Base-by-base conservation (phyloP, 2,888 invertebrate genomes). In the Rugalucina vietnamica region DNA sequence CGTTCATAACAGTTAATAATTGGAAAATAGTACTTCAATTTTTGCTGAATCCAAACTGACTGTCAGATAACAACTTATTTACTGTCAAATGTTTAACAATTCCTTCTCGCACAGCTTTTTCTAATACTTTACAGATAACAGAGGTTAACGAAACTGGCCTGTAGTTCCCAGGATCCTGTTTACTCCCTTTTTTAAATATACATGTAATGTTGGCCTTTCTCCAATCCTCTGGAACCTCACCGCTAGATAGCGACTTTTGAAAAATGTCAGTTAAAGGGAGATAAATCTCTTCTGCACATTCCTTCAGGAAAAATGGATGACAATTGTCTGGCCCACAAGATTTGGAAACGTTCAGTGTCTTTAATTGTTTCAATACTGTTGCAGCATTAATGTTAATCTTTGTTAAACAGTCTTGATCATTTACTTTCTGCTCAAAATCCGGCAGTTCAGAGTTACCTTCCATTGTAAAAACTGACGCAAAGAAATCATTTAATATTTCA, bases 121-220 rank as follows among this genome's bases (percentile, higher is more conserved):
- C 71, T 36, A 78, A 27, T 32, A 50, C 29, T 77, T 77, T 77
- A 24, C 37, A 65, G 1, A 69, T 27, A 10, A 65, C 37, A 24
- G 77, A 77, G 8, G 77, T 77, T 8, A 77, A 65, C 18, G 29
- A 39, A 21, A 77, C 43, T 27, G 77, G 77, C 29, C 78, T 32
- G 24, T 78, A 78, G 43, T 78, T 78, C 32, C 71, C 71, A 50
- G 71, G 50, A n/a, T 78, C 50, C 8, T 43, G 18, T 24, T 71
- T 78, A 24, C 12, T 24, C 39, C 78, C 78, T 34, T 71, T 71
- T 36, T 78, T 78, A 37, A 78, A 78, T 43, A 71, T 50, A 27
- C 49, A n/a, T n/a, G 50, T 71, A n/a, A 78, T 50, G 32, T 78
- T 71, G 2, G 78, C 71, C 36, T 65, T 27, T 76, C 65, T 76